These are phyloP conservation scores for Phania funesta DNA, from an alignment of 2,888 invertebrate species.

Conservation along the genomic window DNA sequence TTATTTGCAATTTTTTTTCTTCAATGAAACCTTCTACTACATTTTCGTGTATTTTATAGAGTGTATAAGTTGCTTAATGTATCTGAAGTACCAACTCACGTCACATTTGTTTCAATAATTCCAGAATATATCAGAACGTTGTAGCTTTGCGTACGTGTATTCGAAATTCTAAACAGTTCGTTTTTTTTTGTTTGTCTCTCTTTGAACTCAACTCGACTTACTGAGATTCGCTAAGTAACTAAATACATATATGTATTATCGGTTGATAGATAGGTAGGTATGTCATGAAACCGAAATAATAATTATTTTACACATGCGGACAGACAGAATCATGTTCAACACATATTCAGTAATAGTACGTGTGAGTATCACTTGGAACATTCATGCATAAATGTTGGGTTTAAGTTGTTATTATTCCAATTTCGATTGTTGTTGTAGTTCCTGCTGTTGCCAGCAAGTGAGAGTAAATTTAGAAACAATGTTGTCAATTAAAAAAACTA, in stretches of 20 bases:
- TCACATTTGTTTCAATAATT: conserved; percentile 47
- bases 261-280: conserved; percentile 8
- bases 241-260: conserved; percentile 72
- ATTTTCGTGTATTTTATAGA: not conserved
- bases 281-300: conserved; percentile 53
- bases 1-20: not conserved
- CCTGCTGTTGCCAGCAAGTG: conserved; percentile 11
- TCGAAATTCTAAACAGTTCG: conserved; percentile 33
- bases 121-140: conserved; percentile 24
- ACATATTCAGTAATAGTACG: conserved; percentile 17
- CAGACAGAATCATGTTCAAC: conserved; percentile 39
- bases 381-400: conserved; percentile 37
- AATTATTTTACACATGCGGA: conserved; percentile 46
- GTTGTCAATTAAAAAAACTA: conserved; percentile 35
- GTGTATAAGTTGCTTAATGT: not conserved
- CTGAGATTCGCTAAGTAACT: conserved; percentile 77
- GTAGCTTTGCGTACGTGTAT: conserved; percentile 27
- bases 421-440: conserved; percentile 19
- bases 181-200: conserved; percentile 6
- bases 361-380: conserved; percentile 23
- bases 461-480: conserved; percentile 35
- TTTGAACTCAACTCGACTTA: conserved; percentile 69
- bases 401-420: conserved; percentile 39
- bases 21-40: not conserved
- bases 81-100: conserved; percentile 44